Evolutionary conservation across 2,888 invertebrate genomes (phyloP).

Genomic region (Dicycla oo): DNA sequence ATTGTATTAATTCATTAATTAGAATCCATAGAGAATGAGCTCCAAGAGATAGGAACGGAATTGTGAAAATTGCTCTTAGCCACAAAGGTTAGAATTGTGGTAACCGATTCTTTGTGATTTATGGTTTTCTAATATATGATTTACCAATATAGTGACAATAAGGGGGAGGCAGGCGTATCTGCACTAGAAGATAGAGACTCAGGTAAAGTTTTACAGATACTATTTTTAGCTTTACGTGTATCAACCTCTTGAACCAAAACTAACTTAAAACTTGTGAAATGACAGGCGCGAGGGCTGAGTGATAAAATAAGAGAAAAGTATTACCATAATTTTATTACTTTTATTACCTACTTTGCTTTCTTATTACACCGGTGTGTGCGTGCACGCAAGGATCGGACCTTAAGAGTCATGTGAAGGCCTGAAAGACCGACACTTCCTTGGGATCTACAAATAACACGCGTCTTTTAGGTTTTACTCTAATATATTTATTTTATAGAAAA

Average conservation of each 20-base stretch:
- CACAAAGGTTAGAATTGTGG: background rate
- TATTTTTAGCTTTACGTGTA: no score
- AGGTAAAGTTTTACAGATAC: no score
- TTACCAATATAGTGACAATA: background rate
- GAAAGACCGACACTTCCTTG: no score
- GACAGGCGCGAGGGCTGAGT: background rate
- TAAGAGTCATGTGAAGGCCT: no score
- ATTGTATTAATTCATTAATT: slow-evolving; percentile 11
- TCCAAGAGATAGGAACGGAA: background rate
- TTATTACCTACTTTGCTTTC: no score
- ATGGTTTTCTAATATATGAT: background rate
- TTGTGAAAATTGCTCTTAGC: background rate
- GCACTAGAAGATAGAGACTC: no score
- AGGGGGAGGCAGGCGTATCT: background rate
- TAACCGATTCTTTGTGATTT: background rate
- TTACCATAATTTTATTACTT: no score
- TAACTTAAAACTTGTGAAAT: background rate
- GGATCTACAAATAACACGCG: no score
- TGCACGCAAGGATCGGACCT: no score
- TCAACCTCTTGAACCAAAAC: background rate
- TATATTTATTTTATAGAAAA: no score
- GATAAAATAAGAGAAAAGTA: background rate
- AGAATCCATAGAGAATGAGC: background rate
- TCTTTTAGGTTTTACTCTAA: no score
- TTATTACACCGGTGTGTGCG: no score